A percentile compares a stretch with the other conserved stretches of the same genome.
phyloP scores from a whole-genome alignment of 1,140 invertebrate species.

The Drosophila seguyi region DNA sequence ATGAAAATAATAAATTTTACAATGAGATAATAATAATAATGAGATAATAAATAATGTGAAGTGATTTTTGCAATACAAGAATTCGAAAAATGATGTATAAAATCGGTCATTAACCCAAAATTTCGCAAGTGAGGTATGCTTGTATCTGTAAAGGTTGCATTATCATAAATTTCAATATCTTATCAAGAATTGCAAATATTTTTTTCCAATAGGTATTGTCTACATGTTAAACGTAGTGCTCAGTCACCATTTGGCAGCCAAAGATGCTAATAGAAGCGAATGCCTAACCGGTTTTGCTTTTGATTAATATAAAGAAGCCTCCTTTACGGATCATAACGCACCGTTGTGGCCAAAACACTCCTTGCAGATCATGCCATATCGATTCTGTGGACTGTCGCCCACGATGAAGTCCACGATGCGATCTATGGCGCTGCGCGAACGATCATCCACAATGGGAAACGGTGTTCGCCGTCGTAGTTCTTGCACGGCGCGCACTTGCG shows the following conservation, averaged over 20 bases:
- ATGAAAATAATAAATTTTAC: background rate
- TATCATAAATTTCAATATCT: slow-evolving; percentile 3
- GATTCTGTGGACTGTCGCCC: slow-evolving; percentile 97
- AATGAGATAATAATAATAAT: background rate
- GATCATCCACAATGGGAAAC: slow-evolving; percentile 80
- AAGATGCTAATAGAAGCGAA: slow-evolving; percentile 2
- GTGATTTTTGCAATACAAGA: background rate
- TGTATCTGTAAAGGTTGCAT: background rate
- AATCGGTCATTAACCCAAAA: background rate
- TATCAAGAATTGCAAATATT: background rate
- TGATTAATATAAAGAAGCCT: background rate
- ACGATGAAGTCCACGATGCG: slow-evolving; percentile 96
- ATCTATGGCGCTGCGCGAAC: slow-evolving; percentile 91
- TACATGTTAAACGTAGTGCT: background rate
- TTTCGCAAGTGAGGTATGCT: background rate
- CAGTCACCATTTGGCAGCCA: background rate
- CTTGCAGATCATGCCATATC: slow-evolving; percentile 97
- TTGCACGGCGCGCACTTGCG: slow-evolving; percentile 47
- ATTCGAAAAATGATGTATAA: background rate
- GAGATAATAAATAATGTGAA: background rate
- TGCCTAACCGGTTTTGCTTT: slow-evolving; percentile 12
- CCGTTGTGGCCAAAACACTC: slow-evolving; percentile 97
- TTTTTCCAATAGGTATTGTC: background rate
- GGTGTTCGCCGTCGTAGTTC: slow-evolving; percentile 81
- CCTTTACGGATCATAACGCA: slow-evolving; percentile 50